Evolutionary conservation across 2,797 vertebrate genomes (phyloP).

Genomic region (Lycodopsis pacificus): DNA sequence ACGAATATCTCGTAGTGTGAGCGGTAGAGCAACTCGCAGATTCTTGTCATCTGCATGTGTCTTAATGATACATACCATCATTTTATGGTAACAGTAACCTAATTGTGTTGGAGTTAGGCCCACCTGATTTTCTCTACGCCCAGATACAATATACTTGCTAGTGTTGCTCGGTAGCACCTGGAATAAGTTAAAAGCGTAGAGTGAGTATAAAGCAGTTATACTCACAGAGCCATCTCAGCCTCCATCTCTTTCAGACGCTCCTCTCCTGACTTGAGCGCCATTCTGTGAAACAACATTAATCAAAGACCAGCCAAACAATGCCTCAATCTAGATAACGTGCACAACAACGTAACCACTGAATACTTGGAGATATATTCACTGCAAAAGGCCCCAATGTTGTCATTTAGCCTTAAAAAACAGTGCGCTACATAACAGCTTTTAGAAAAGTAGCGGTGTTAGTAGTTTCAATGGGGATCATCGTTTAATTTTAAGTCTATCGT

Average conservation of each 20-base stretch:
- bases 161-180: background rate
- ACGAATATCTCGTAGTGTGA: background rate
- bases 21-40: background rate
- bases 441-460: fast-evolving
- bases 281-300: conserved; percentile 43
- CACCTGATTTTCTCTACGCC: background rate
- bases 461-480: background rate
- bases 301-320: background rate
- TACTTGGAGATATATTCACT: background rate
- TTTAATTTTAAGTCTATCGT: fast-evolving
- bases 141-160: background rate
- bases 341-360: background rate
- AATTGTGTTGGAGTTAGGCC: background rate
- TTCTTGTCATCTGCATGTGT: background rate
- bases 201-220: conserved; percentile 29
- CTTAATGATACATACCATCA: background rate
- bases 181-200: background rate
- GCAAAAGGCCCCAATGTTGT: background rate
- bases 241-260: conserved; percentile 95
- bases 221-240: conserved; percentile 96
- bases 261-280: conserved; percentile 90
- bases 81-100: background rate
- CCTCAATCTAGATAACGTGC: background rate
- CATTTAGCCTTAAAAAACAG: fast-evolving
- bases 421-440: background rate